Evolutionary conservation across 2,888 invertebrate species (phyloP).

Genomic region (Spilosoma lubricipeda): DNA sequence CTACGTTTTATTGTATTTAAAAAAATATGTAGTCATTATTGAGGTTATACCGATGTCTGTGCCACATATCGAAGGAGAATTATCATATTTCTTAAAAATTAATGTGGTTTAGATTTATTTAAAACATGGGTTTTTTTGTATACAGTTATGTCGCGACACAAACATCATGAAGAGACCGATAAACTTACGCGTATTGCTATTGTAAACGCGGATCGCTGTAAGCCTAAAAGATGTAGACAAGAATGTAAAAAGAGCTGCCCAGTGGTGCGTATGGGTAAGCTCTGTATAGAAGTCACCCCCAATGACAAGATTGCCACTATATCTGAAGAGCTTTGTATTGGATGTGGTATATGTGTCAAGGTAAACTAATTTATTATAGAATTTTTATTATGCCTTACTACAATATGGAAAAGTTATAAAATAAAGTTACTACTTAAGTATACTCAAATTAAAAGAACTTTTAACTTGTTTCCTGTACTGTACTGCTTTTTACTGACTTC

Average conservation of each 20-base stretch:
- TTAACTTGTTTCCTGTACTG: background rate
- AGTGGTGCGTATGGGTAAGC: slow-evolving; percentile 99
- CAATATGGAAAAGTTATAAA: background rate
- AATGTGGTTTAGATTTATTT: slow-evolving; percentile 34
- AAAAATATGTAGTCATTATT: slow-evolving; percentile 58
- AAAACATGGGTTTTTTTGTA: slow-evolving; percentile 44
- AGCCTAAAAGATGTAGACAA: slow-evolving; percentile 99
- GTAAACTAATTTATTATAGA: slow-evolving; percentile 76
- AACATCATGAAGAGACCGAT: slow-evolving; percentile 93
- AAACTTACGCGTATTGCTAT: slow-evolving; percentile 99
- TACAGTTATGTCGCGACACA: slow-evolving; percentile 85
- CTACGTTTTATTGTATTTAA: slow-evolving; percentile 36
- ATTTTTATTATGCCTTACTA: background rate
- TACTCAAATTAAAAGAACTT: background rate
- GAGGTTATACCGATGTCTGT: slow-evolving; percentile 76
- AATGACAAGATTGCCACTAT: slow-evolving; percentile 98
- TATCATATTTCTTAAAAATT: slow-evolving; percentile 46
- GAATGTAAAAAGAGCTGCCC: slow-evolving; percentile 99
- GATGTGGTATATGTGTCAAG: slow-evolving; percentile 99
- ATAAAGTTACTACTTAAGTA: background rate
- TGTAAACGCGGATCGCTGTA: slow-evolving; percentile 99
- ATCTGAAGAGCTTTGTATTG: slow-evolving; percentile 99
- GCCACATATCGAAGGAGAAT: slow-evolving; percentile 73
- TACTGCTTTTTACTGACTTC: background rate
- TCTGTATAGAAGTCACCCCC: slow-evolving; percentile 98